These are phyloP conservation scores for Nothoprocta pentlandii DNA, from an alignment of 2,113 vertebrate species.

Conservation along the genomic window DNA sequence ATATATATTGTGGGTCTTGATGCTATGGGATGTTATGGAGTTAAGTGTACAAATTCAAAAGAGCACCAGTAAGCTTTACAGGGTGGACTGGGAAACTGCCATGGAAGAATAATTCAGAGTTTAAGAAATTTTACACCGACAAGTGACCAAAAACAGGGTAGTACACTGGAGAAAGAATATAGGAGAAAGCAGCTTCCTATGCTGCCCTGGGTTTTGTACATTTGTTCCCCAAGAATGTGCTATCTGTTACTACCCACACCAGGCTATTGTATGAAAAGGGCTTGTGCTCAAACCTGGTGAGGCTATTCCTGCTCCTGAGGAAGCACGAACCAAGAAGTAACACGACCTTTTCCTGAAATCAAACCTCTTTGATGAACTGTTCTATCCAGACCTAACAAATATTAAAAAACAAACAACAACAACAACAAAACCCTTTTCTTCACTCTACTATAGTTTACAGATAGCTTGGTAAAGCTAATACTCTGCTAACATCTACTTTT, in stretches of 20 bases:
- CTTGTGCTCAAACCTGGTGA: neutral
- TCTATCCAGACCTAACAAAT: neutral
- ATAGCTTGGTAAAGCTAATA: neutral
- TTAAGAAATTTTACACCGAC: neutral
- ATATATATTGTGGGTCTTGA: neutral
- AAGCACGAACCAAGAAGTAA: neutral
- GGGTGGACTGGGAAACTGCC: neutral
- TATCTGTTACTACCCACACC: neutral
- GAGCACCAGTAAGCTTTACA: neutral
- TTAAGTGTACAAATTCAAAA: neutral
- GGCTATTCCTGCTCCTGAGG: neutral
- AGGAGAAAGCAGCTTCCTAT: neutral
- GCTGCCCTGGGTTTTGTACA: neutral
- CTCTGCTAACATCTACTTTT: neutral
- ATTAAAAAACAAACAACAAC: neutral
- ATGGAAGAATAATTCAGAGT: neutral
- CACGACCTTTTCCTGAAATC: neutral
- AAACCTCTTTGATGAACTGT: neutral
- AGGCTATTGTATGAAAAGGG: neutral
- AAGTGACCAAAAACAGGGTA: neutral
- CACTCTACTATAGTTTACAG: neutral
- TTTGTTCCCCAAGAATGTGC: neutral
- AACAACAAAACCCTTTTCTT: neutral
- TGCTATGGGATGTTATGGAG: neutral
- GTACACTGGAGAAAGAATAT: neutral